A percentile compares a stretch with the other conserved stretches of the same genome.
Evolutionary conservation across 2,113 vertebrate genomes (phyloP).

Genomic region (Xenopus laevis): DNA sequence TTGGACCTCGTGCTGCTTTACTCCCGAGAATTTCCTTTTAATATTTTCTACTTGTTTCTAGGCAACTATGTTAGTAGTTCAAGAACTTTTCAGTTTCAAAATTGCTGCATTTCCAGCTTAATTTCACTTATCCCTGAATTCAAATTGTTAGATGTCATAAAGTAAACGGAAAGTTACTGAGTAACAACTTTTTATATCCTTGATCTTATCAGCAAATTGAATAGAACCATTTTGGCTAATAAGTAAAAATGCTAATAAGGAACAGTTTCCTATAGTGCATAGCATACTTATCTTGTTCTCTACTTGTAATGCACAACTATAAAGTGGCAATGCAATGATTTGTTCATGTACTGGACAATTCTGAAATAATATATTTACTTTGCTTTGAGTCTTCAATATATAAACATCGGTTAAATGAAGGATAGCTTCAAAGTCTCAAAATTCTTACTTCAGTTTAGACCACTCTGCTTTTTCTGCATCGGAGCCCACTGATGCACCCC

Average conservation of each 20-base stretch:
- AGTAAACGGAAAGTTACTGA: conserved; percentile 81
- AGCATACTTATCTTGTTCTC: not conserved
- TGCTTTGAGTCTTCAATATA: no score
- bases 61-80: not conserved
- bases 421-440: no score
- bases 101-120: conserved; percentile 9
- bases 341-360: not conserved
- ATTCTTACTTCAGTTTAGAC: no score
- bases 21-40: no score
- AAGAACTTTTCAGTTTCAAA: not conserved
- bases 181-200: conserved; percentile 75
- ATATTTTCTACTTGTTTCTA: not conserved
- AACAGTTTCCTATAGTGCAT: conserved; percentile 11
- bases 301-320: not conserved
- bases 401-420: no score
- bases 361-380: not conserved
- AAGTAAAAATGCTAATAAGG: conserved; percentile 61
- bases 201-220: conserved; percentile 75
- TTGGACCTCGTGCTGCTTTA: no score
- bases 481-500: no score
- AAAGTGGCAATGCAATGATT: not conserved
- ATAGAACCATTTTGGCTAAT: conserved; percentile 73
- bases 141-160: conserved; percentile 65
- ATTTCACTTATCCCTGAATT: conserved; percentile 65
- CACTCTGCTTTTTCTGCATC: no score